Base-by-base conservation (phyloP, 2,888 invertebrate species). In the Hypercompe scribonia region DNA sequence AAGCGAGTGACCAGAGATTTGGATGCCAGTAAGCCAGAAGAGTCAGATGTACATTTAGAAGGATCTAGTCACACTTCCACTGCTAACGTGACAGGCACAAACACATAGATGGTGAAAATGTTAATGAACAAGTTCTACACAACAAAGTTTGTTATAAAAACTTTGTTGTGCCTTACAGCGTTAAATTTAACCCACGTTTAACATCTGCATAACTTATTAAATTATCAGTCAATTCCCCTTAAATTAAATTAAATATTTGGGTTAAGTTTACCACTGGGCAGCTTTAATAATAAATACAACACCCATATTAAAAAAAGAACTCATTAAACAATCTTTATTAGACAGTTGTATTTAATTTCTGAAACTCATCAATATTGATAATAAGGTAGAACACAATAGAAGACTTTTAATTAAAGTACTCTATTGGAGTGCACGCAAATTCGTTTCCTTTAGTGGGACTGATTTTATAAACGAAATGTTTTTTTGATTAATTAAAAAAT, bases 1-100 rank as follows among this genome's bases (percentile, higher is more conserved):
- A 93, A 91, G 92, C 93, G 76, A 89, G 86, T 87, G 85, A 85
- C 76, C 79, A 81, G 84, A 88, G 82, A 86, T 88, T 88, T 71
- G 68, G 74, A 90, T 89, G 91, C 89, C 91, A 90, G 88, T 88
- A 93, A 93, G 92, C 92, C 82, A 86, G 82, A 88, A 81, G 78
- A 81, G 84, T 81, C 81, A 68, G 75, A 76, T 74, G 83, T 70
- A 79, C 70, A 81, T 81, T 80, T 78, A 84, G 74, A 83, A 81
- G 78, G 71, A 80, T 87, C 84, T 87, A 88, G 82, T 86, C 81
- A 87, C 86, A 79, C 73, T 77, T 85, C 83, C 89, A 90, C 85
- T 81, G 81, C 90, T 92, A 91, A 89, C 78, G 90, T 92, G 90
- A 90, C 86, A 91, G 90, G 89, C 91, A 89, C 86, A 87, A 88